phyloP scores from a whole-genome alignment of 2,888 invertebrate genomes.

The Eudemis profundana region DNA sequence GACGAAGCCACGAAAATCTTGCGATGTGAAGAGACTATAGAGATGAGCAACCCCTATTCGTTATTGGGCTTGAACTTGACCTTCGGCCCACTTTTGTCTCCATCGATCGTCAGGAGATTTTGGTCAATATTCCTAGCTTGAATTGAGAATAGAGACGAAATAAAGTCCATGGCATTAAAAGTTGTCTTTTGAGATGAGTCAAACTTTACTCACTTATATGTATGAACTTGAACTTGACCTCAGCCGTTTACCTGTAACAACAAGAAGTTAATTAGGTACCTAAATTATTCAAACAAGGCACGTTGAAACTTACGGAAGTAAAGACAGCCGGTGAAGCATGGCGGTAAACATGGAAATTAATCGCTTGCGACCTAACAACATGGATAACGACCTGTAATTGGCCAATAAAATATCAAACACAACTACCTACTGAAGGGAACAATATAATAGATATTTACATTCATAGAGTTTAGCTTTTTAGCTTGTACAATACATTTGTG shows the following conservation, averaged over 20 bases:
- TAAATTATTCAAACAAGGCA: constrained; percentile 33
- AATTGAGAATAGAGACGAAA: background rate
- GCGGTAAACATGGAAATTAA: constrained; percentile 31
- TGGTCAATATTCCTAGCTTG: background rate
- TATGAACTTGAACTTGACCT: constrained; percentile 31
- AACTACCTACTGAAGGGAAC: background rate
- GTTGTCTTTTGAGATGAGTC: constrained; percentile 46
- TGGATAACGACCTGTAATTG: constrained; percentile 19
- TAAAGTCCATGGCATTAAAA: constrained; percentile 3
- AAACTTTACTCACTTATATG: constrained; percentile 32
- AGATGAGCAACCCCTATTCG: constrained; percentile 7
- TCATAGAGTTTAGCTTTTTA: too few species aligned
- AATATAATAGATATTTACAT: too few species aligned
- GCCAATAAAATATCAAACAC: constrained; percentile 13
- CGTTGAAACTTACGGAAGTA: constrained; percentile 26
- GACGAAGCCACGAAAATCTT: background rate
- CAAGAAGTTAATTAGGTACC: constrained; percentile 33
- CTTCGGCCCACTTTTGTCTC: constrained; percentile 9
- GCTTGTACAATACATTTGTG: too few species aligned
- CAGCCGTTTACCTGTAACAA: constrained; percentile 49
- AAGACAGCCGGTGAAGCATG: constrained; percentile 4
- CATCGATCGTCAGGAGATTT: constrained; percentile 1
- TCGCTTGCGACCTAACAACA: constrained; percentile 4
- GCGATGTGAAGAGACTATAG: constrained; percentile 1
- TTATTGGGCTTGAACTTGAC: constrained; percentile 22